Base-by-base conservation (phyloP, 2,888 invertebrate species). In the Hipparchia semele region DNA sequence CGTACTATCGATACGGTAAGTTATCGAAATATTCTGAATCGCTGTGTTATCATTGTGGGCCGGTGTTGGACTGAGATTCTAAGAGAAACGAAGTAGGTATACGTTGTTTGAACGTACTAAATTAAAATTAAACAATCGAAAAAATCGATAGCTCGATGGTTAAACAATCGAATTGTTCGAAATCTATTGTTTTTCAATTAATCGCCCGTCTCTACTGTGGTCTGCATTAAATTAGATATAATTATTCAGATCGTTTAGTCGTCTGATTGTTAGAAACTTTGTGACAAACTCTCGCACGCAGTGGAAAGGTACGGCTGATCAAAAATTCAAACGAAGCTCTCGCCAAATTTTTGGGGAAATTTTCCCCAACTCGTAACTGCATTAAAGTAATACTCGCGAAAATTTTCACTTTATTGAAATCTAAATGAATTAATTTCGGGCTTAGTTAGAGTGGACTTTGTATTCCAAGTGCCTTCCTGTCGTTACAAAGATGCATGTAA, bases 331-430 rank as follows among this genome's bases (percentile, higher is more conserved):
- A 23, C 49, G 46, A 49, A 10, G 49, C 64, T 9, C 13, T 64
- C 23, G 49, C 33, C 2, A 64, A 64, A 64, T 49, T 64, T 64
- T 49, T 64, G 46, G 64, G 10, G 6, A 9, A 64, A 64, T 23
- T 46, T 61, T 51, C 49, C 64, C 64, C 13, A 64, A 64, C 49
- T 64, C 64, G 49, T 64, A 64, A 64, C 64, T 64, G 51, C 64
- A 49, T 64, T 64, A 64, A 64, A 64, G 49, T 64, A 51, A 64
- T 64, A 64, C 49, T 64, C 49, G 46, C 8, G 51, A n/a, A 51
- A 49, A 51, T 64, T 64, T 49, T 10, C 64, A 49, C 49, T 49
- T 49, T 13, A 49, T 64, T 64, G 23, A 23, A 49, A 64, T 49
- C 64, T 51, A 64, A 64, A 64, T 64, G 64, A 64, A 49, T 64